These are phyloP conservation scores for Phrixothrix hirtus DNA, from an alignment of 2,888 invertebrate genomes.

Conservation along the genomic window DNA sequence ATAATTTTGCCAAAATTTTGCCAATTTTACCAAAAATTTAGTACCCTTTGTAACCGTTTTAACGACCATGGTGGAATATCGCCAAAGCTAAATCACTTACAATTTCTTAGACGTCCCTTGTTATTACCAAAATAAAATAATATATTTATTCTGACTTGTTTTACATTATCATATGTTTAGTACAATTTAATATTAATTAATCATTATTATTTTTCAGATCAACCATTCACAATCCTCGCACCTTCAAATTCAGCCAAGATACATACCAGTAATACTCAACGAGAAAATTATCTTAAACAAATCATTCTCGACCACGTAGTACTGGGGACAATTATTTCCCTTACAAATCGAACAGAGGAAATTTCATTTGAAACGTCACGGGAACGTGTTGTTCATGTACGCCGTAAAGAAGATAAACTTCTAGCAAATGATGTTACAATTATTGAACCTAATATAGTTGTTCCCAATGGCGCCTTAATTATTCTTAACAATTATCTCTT, in stretches of 20 bases:
- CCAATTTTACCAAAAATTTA: no score
- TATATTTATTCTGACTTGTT: no score
- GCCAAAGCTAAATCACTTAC: no score
- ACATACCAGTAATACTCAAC: constrained; percentile 36
- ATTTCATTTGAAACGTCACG: constrained; percentile 58
- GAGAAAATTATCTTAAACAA: constrained; percentile 55
- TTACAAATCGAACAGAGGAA: constrained; percentile 57
- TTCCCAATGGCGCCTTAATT: constrained; percentile 56
- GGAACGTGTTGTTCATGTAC: constrained; percentile 53
- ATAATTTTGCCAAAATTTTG: no score
- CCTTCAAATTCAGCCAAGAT: constrained; percentile 61
- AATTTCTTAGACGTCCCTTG: no score
- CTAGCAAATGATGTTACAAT: constrained; percentile 56
- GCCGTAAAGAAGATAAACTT: constrained; percentile 48
- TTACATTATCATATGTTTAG: no score
- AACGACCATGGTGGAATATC: no score
- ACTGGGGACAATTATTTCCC: constrained; percentile 60
- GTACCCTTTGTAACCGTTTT: no score
- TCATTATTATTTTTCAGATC: constrained; percentile 57
- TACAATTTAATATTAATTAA: no score
- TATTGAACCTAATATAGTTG: constrained; percentile 50
- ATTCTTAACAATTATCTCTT: constrained; percentile 57
- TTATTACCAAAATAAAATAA: no score
- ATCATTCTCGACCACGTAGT: constrained; percentile 65
- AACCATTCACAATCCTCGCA: constrained; percentile 64